A percentile compares a stretch with the other conserved stretches of the same genome.
These are phyloP conservation scores for Carassius gibelio DNA, from an alignment of 2,113 vertebrate species.

Conservation along the genomic window DNA sequence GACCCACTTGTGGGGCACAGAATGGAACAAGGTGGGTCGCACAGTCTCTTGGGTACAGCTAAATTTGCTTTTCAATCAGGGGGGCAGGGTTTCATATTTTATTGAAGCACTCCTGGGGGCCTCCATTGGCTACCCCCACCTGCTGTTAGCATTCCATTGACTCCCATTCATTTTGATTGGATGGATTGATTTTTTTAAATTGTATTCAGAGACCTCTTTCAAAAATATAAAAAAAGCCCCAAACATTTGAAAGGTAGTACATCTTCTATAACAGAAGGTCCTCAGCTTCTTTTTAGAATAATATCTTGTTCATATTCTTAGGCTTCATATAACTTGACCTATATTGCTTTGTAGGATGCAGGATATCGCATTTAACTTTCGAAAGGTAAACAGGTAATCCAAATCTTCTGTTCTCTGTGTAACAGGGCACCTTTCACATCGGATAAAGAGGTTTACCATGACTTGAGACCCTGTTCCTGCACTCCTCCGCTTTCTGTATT, in stretches of 20 bases:
- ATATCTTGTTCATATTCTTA: not conserved
- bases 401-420: not conserved
- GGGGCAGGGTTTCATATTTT: no score
- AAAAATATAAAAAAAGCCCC: not conserved
- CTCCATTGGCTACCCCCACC: no score
- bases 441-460: slow-evolving; percentile 6
- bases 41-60: no score
- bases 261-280: not conserved
- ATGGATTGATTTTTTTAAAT: not conserved
- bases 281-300: not conserved
- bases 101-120: no score
- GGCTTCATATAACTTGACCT: not conserved
- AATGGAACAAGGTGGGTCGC: no score
- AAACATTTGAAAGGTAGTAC: not conserved
- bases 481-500: slow-evolving; percentile 35
- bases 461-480: slow-evolving; percentile 8
- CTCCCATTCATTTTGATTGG: no score
- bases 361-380: not conserved
- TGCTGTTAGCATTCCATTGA: no score
- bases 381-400: not conserved
- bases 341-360: not conserved
- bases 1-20: no score
- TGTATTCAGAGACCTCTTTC: not conserved
- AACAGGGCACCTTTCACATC: slow-evolving; percentile 11
- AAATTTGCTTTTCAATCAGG: no score